These are phyloP conservation scores for Megalonaias nervosa DNA, from an alignment of 1,140 invertebrate species.

Conservation along the genomic window DNA sequence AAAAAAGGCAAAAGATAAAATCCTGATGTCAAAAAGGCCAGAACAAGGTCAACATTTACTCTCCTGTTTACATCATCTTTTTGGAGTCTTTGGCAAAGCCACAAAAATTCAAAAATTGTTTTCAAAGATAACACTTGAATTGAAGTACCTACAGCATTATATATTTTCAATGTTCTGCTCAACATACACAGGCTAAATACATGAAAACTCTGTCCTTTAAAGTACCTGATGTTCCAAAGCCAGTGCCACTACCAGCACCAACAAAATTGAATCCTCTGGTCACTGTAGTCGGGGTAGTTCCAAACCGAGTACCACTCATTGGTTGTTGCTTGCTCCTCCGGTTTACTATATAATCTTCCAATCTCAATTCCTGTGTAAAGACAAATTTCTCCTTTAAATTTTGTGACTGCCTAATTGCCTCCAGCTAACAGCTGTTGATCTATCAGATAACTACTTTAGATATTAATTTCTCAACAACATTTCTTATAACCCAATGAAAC, in stretches of 20 bases:
- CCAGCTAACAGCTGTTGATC: too few species aligned
- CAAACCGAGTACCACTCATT: constrained; percentile 17
- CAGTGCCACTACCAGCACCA: constrained; percentile 4
- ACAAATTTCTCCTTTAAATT: too few species aligned
- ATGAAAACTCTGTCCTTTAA: not conserved
- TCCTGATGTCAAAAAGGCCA: too few species aligned
- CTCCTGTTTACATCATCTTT: too few species aligned
- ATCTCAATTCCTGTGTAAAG: constrained; percentile 80
- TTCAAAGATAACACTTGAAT: not conserved
- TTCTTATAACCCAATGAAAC: too few species aligned
- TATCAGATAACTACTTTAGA: too few species aligned
- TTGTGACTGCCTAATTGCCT: too few species aligned
- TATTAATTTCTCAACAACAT: too few species aligned
- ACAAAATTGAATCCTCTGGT: constrained; percentile 49
- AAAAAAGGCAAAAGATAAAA: too few species aligned
- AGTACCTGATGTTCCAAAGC: constrained; percentile 22
- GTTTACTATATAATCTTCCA: constrained; percentile 93
- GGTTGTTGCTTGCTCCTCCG: constrained; percentile 80
- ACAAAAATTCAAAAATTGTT: not conserved
- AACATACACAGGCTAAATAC: not conserved
- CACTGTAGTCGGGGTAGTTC: constrained; percentile 37
- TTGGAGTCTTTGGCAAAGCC: too few species aligned
- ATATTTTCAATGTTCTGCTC: not conserved
- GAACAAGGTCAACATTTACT: too few species aligned
- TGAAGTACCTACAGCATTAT: not conserved